A percentile compares a stretch with the other conserved stretches of the same genome.
phyloP scores from a whole-genome alignment of 2,797 vertebrate species.

The Mico argentatus region DNA sequence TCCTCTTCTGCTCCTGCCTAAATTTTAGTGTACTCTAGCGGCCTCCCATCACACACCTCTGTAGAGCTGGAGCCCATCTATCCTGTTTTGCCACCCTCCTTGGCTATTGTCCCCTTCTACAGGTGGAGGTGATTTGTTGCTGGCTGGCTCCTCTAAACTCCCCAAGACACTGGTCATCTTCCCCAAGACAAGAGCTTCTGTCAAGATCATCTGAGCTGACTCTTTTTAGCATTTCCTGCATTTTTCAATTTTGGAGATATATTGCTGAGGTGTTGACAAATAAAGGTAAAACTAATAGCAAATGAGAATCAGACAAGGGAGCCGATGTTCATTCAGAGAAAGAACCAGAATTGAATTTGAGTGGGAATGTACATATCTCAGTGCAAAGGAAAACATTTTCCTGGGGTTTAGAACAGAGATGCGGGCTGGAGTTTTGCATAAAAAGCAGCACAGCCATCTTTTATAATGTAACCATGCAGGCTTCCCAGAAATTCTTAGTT shows the following conservation, averaged over 20 bases:
- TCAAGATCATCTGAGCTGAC: background rate
- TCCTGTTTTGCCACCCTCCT: background rate
- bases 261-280: background rate
- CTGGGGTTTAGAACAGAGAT: background rate
- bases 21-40: background rate
- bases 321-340: background rate
- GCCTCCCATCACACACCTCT: fast-evolving
- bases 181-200: background rate
- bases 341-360: background rate
- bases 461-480: background rate
- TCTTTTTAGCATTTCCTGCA: background rate
- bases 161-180: background rate
- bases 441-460: background rate
- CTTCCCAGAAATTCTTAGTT: background rate
- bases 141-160: background rate
- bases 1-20: background rate
- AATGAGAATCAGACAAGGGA: background rate
- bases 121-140: background rate
- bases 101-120: background rate
- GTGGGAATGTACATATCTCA: background rate
- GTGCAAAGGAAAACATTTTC: background rate
- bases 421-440: background rate
- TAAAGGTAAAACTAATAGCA: background rate
- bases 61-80: background rate
- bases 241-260: background rate